Evolutionary conservation across 2,888 invertebrate species (phyloP), one percentile per base, ranked within the genome.

Genomic region (Pyrrhia umbra): DNA sequence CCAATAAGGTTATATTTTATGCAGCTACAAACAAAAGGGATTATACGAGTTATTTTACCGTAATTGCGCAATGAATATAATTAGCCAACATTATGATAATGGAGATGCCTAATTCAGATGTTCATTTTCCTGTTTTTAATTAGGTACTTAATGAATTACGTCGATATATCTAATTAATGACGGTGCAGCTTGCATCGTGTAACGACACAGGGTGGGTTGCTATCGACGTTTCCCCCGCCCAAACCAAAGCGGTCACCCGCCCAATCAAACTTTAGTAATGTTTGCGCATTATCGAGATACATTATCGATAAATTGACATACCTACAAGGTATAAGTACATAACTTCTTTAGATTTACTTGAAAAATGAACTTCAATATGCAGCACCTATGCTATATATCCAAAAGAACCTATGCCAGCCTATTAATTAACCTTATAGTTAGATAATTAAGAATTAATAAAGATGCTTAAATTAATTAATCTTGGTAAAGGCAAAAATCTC

Each of bases 221-320:
- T 80, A 94, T 94, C 93, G 94, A 94, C 94, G 92, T 93, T 93
- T 89, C 88, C 88, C 88, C 90, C 86, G 81, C 90, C 87, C 80
- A 52, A 58, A 42, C 83, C 72, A 76, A 80, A 81, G 84, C 81
- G 78, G 85, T 85, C 88, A 85, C 90, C 88, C 89, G 85, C 90
- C 90, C 90, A 90, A 91, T 89, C 88, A 87, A 79, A 79, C 69
- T 63, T 34, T 90, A 92, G 92, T 82, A 90, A 78, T 75, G 92
- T 70, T 55, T 60, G 30, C 13, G 18, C 40, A 64, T 47, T 54
- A 55, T 27, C 42, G 49, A 52, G 34, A 21, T 30, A 51, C 6
- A n/a, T 47, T 79, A 63, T 78, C 82, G 81, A 82, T 75, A 71
- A 43, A 63, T 43, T 67, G 15, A 43, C 55, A 47, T 27, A 37